Evolutionary conservation across 1,140 invertebrate genomes (phyloP).

Genomic region (Augochlora pura): DNA sequence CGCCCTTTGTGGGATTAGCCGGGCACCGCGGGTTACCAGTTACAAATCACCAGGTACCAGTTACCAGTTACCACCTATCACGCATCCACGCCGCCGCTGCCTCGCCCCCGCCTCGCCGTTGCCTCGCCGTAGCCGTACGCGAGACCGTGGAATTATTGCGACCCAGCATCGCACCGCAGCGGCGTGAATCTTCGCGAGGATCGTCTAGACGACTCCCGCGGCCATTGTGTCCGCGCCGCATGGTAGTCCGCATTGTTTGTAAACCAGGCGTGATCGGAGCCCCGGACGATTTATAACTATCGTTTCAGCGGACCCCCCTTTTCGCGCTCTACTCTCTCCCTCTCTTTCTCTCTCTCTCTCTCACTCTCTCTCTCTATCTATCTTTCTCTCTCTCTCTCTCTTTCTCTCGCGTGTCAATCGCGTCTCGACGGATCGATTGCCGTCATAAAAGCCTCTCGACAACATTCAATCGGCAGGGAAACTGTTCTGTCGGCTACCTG

Average conservation of each 20-base stretch:
- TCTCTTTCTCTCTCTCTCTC: too few relatives aligned
- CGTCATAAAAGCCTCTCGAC: conserved; percentile 26
- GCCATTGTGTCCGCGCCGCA: conserved; percentile 35
- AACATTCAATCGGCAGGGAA: conserved; percentile 17
- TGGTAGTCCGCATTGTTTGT: conserved; percentile 51
- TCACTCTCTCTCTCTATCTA: too few relatives aligned
- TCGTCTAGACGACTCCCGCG: conserved; percentile 3
- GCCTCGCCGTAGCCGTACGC: neutral
- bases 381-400: too few relatives aligned
- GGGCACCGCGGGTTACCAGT: conserved; percentile 64
- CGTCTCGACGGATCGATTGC: conserved; percentile 11
- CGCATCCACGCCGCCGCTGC: neutral
- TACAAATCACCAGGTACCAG: conserved; percentile 72
- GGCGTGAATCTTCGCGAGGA: conserved; percentile 29
- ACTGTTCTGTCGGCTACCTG: neutral
- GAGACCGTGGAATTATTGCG: conserved; percentile 49
- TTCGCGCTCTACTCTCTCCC: too few relatives aligned
- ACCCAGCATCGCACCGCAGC: neutral
- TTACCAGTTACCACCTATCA: conserved; percentile 68
- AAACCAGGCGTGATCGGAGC: conserved; percentile 52
- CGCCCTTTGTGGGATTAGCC: conserved; percentile 71
- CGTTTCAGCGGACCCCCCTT: conserved; percentile 19
- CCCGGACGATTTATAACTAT: conserved; percentile 52
- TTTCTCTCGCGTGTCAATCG: too few relatives aligned
- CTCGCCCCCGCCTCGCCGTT: neutral